Conservation (phyloP, 1,140 invertebrate genomes). For the Drosophila kanapiae region DNA sequence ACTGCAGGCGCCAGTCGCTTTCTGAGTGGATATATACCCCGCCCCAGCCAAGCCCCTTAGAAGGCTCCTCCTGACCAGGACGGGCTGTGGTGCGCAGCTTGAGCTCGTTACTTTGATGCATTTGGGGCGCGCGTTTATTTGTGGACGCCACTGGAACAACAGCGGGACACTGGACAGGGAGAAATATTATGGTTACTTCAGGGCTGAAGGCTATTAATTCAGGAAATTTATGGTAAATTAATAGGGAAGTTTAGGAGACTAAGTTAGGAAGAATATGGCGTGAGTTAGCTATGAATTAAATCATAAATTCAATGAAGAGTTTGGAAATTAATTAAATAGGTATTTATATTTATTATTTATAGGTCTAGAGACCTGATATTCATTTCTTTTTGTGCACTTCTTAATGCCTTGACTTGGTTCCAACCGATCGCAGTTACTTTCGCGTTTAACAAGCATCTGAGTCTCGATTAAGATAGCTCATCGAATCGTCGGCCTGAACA, state of each 20-base stretch:
- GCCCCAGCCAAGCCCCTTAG: slow-evolving; percentile 2
- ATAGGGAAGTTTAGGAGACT: background rate
- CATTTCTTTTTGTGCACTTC: slow-evolving; percentile 17
- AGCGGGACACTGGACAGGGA: slow-evolving; percentile 58
- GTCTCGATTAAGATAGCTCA: slow-evolving; percentile 43
- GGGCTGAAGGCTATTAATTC: background rate
- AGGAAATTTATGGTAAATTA: background rate
- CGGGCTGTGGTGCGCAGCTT: slow-evolving; percentile 75
- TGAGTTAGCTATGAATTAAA: background rate
- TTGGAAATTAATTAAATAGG: background rate
- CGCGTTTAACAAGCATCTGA: slow-evolving; percentile 3
- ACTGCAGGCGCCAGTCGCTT: slow-evolving; percentile 70
- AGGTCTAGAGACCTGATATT: no score
- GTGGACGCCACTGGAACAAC: slow-evolving; percentile 66
- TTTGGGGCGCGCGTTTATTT: slow-evolving; percentile 79
- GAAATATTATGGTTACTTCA: background rate
- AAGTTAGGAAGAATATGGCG: background rate
- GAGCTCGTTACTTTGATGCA: slow-evolving; percentile 84
- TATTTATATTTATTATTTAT: background rate
- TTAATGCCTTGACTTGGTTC: background rate
- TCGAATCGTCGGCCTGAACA: slow-evolving; percentile 32
- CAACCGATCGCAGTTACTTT: slow-evolving; percentile 9
- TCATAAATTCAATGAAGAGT: background rate
- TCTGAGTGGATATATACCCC: slow-evolving; percentile 33
- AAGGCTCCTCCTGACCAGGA: slow-evolving; percentile 21